Base-by-base conservation (phyloP, 2,113 vertebrate genomes). In the Bufo gargarizans region DNA sequence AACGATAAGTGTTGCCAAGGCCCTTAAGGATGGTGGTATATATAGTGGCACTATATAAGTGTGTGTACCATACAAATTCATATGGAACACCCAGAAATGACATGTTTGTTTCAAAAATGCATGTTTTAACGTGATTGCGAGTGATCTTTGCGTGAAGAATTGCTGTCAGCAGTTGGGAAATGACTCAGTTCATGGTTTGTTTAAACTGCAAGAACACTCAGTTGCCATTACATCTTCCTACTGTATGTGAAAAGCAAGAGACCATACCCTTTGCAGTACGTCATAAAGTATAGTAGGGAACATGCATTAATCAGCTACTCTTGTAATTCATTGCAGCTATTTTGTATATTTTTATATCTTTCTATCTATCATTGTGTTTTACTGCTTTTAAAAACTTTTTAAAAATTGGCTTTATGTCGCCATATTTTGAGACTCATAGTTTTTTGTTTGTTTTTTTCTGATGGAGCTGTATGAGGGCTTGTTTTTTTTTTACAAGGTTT, bases 111-210 rank as follows among this genome's bases (percentile, higher is more conserved):
- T 59, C n/a, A 19, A 65, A 49, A 50, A 10, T 49, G 19, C 80
- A 65, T 82, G 80, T 82, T 82, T 65, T 82, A 82, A 82, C 80
- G 59, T 47, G 80, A 82, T 45, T 45, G 56, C 22, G n/a, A 53
- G 16, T 72, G 65, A 71, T n/a, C 33, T 72, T 84, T 71, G 50
- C 63, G 19, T 56, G 50, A 72, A 55, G 53, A 33, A 84, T 53
- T 72, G 65, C n/a, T 71, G 49, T 71, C 47, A 17, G 69, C 76
- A 85, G 69, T 53, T 85, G 83, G 83, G 69, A 56, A 45, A 85
- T 85, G 47, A 85, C 69, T 85, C 65, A 84, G n/a, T 85, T 72
- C 49, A 45, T 22, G n/a, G 67, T n/a, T 56, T 74, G 84, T 85
- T 74, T 85, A 59, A 85, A 55, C 76, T 76, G 22, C 9, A n/a